Evolutionary conservation across 2,888 invertebrate genomes (phyloP).

Genomic region (Odiellus spinosus): DNA sequence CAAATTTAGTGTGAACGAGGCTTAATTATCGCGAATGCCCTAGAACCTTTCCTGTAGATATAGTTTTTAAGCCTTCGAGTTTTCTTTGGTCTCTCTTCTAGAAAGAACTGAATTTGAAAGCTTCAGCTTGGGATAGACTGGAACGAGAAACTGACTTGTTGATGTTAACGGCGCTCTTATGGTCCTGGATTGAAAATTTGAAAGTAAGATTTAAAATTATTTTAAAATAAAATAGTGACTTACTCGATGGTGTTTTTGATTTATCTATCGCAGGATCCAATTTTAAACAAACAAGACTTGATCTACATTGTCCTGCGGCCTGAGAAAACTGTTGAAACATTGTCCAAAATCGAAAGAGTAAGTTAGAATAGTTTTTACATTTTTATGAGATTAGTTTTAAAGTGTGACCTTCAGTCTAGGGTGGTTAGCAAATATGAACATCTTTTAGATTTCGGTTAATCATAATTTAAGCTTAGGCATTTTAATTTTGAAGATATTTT

Average conservation of each 20-base stretch:
- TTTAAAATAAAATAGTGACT: too few relatives aligned
- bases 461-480: too few relatives aligned
- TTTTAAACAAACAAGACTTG: constrained; percentile 12
- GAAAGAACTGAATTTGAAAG: constrained; percentile 46
- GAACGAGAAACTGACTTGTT: constrained; percentile 46
- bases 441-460: too few relatives aligned
- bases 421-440: too few relatives aligned
- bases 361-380: too few relatives aligned
- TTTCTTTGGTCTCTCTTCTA: constrained; percentile 15
- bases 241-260: background rate
- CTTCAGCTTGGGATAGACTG: constrained; percentile 47
- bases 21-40: too few relatives aligned
- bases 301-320: constrained; percentile 12
- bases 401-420: too few relatives aligned
- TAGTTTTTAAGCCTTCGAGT: background rate
- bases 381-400: too few relatives aligned
- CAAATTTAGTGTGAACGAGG: too few relatives aligned
- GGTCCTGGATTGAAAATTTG: constrained; percentile 60
- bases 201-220: too few relatives aligned
- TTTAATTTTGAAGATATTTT: too few relatives aligned
- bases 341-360: constrained; percentile 13
- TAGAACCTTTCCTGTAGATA: too few relatives aligned
- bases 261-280: constrained; percentile 9
- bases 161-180: constrained; percentile 44
- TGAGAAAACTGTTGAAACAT: constrained; percentile 12